A percentile compares a stretch with the other conserved stretches of the same genome.
These are phyloP conservation scores for Coryphaenoides rupestris DNA, from an alignment of 2,113 vertebrate genomes.

Conservation along the genomic window DNA sequence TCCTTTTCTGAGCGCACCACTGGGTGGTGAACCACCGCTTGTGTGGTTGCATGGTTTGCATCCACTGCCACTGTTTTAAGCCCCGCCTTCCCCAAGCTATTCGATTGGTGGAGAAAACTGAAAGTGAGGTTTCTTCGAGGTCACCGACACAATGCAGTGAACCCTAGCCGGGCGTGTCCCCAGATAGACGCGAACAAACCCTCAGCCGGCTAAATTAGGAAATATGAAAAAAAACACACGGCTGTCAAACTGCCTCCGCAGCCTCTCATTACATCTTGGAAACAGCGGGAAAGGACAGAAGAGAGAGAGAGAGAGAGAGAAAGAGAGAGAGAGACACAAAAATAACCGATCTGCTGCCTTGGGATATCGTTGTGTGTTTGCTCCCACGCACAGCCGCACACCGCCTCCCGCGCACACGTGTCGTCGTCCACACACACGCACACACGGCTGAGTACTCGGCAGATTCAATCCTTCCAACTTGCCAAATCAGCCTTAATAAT, in stretches of 20 bases:
- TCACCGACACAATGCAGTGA: background rate
- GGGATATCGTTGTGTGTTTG: slow-evolving; percentile 19
- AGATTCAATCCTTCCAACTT: background rate
- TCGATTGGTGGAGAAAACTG: background rate
- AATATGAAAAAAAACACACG: slow-evolving; percentile 21
- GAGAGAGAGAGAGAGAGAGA: background rate
- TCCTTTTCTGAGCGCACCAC: no score
- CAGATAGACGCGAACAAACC: slow-evolving; percentile 23
- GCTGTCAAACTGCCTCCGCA: slow-evolving; percentile 7
- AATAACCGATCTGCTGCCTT: slow-evolving; percentile 41
- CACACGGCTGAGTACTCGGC: background rate
- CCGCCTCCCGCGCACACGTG: background rate
- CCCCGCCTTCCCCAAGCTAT: background rate
- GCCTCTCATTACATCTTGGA: slow-evolving; percentile 18
- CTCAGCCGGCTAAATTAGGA: no score
- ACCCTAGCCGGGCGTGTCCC: slow-evolving; percentile 16
- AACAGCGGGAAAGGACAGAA: background rate
- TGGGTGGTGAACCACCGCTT: no score
- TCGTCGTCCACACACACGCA: no score
- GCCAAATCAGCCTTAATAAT: slow-evolving; percentile 39
- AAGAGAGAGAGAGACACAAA: slow-evolving; percentile 17
- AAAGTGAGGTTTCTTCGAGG: slow-evolving; percentile 18
- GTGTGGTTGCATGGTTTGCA: no score
- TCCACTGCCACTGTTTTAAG: no score
- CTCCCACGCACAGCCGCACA: slow-evolving; percentile 22